Conservation (phyloP, 2,113 vertebrate genomes). For the Poeciliopsis retropinna region DNA sequence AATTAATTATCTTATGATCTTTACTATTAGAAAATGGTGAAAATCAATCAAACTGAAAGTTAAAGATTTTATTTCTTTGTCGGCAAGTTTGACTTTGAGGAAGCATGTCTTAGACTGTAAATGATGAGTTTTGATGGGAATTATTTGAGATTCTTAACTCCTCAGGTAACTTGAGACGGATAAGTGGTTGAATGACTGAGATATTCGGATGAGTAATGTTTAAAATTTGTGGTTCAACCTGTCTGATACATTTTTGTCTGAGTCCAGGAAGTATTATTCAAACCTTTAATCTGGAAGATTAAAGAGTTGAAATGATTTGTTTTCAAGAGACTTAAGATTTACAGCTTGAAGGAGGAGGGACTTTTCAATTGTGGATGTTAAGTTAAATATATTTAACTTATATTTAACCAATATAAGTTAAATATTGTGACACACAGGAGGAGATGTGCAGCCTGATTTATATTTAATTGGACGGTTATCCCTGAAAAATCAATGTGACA, state of each 20-base stretch:
- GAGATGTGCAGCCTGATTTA: not conserved
- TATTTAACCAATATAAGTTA: not conserved
- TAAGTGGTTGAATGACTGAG: not conserved
- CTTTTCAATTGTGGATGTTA: not conserved
- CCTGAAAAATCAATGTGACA: not conserved
- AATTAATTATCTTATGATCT: not conserved
- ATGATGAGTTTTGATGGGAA: not conserved
- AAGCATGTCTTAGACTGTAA: not conserved
- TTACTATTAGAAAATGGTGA: not conserved
- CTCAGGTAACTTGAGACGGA: not conserved
- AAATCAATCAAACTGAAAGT: not conserved
- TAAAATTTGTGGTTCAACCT: constrained; percentile 18
- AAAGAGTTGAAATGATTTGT: not conserved
- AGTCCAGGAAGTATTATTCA: constrained; percentile 7
- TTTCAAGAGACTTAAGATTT: not conserved
- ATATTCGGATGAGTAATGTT: constrained; percentile 33
- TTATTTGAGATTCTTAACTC: not conserved
- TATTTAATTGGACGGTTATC: not conserved
- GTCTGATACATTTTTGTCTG: constrained; percentile 13
- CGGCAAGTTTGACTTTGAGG: not conserved
- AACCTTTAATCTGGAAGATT: not conserved
- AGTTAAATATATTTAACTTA: too few species aligned
- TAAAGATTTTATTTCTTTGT: not conserved
- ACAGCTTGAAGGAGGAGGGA: not conserved
- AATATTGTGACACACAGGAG: not conserved